Evolutionary conservation across 2,888 invertebrate species (phyloP), one percentile per base, ranked within the genome.

Genomic region (Phorcus lineatus): DNA sequence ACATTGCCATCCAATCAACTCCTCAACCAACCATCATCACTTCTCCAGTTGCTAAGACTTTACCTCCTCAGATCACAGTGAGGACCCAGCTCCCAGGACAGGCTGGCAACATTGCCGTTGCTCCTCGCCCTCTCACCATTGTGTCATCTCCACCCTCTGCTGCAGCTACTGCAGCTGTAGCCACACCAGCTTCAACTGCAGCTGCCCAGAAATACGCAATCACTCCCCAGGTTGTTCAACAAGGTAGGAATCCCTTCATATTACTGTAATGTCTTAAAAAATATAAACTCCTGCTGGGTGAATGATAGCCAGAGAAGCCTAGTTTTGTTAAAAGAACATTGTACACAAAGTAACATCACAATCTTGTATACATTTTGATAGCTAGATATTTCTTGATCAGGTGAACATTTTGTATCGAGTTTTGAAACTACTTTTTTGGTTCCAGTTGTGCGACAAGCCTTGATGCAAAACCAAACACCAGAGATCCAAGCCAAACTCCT

Each of bases 401-500:
- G 36, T 36, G 36, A 36, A 36, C 36, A 36, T 36, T n/a, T n/a
- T n/a, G 36, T 36, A 36, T 36, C 7, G 36, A 36, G 7, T 47
- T 47, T 2, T 22, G n/a, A 22, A 24, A 24, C 47, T 7, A 31
- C 28, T 6, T 40, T 11, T 75, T 78, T 74, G 81, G 84, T 94
- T 94, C 79, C 94, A 97, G 97, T 97, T 17, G 97, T 98, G 88
- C 96, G 96, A 93, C 97, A 96, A 93, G 97, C 97, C n/a, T 94
- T 98, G 82, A 96, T 96, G 93, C 97, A 97, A 90, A 97, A 97
- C 92, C 94, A 97, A 31, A 96, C 97, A 92, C 97, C 97, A 0
- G 97, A 97, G 93, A 97, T 98, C 85, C 97, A 97, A 92, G 97
- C 98, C 90, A 98, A 98, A 92, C 94, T 98, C 75, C 94, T 97